Base-by-base conservation (phyloP, 2,113 vertebrate species). In the Odobenus rosmarus region DNA sequence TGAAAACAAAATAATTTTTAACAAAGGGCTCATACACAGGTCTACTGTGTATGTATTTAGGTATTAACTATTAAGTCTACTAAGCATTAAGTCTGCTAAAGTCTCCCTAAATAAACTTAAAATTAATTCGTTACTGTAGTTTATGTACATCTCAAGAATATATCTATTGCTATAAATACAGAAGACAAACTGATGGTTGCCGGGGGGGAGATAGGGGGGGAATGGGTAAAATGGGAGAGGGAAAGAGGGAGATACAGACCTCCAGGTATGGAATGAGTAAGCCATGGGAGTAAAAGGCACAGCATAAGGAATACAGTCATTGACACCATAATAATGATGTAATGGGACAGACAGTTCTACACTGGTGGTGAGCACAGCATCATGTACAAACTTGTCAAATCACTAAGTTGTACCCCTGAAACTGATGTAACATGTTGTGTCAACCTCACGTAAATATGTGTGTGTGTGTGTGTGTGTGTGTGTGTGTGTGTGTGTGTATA, bases 1-100 rank as follows among this genome's bases (percentile, higher is more conserved):
- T 31, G 5, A 90, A 96, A 92, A 81, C 5, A 82, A 92, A 90
- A 55, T 85, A 51, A 21, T 36, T 67, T 93, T 97, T 59, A 62
- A 91, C 7, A 74, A 90, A 93, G 33, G 14, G 2, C 4, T 81
- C 31, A 71, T 83, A 85, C 11, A 62, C 10, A 71, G 18, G 19
- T 33, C 2, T 74, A 33, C 62, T 33, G 31, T 33, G 62, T 67
- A 67, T 7, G 28, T 67, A 33, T 33, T 67, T 67, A 67, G 16
- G 62, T 67, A 33, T 67, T 67, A 69, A 19, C 31, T 67, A 33
- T 67, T 67, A 69, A 19, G 8, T 69, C 64, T 18, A 69, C 62
- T 64, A 92, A 90, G 7, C 7, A 85, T 6, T 31, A 83, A 87
- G 28, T 71, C 84, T 86, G 11, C 72, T 79, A 79, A 90, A 36